These are phyloP conservation scores for Acropternis orthonyx DNA, from an alignment of 2,797 vertebrate genomes.

Conservation along the genomic window DNA sequence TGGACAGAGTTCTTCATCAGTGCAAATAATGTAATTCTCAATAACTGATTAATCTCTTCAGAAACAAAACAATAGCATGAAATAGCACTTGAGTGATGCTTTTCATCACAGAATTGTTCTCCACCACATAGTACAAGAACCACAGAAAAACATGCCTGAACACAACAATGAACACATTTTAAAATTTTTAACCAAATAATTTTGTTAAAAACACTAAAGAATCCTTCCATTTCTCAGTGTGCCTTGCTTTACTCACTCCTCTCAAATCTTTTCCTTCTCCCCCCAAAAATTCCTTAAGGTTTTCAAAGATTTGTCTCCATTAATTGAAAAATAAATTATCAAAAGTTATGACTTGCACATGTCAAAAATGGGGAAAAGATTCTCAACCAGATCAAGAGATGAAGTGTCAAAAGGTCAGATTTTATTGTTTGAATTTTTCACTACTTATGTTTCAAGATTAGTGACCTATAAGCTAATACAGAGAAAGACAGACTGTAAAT, in stretches of 20 bases:
- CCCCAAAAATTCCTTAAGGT: neutral
- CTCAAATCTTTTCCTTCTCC: neutral
- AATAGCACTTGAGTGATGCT: neutral
- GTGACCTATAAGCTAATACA: neutral
- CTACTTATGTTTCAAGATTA: neutral
- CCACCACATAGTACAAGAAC: neutral
- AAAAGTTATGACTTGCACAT: neutral
- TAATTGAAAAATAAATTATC: neutral
- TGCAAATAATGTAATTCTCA: neutral
- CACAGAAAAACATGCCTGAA: neutral
- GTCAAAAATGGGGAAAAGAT: neutral
- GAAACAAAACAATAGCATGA: neutral
- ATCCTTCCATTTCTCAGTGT: neutral
- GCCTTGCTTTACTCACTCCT: neutral
- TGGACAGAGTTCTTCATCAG: neutral
- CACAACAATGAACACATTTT: neutral
- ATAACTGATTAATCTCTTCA: neutral
- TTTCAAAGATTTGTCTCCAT: neutral
- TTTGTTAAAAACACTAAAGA: neutral
- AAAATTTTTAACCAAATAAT: neutral
- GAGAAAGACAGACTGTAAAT: neutral
- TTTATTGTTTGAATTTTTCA: neutral
- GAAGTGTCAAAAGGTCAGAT: neutral
- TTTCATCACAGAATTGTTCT: neutral
- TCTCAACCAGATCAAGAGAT: neutral